Evolutionary conservation across 2,797 vertebrate genomes (phyloP).

Genomic region (Anguilla marmorata): DNA sequence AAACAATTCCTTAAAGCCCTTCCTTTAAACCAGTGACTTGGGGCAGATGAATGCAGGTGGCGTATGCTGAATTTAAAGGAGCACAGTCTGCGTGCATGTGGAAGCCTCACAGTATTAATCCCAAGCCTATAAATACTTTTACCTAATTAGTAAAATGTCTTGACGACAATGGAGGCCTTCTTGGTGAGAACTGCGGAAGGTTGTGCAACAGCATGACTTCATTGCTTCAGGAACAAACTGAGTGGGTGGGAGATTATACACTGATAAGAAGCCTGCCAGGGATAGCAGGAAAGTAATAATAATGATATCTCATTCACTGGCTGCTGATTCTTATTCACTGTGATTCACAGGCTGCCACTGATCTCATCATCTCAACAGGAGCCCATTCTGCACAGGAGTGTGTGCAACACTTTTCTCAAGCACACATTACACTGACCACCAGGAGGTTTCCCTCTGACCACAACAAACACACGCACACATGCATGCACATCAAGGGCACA

Average conservation of each 20-base stretch:
- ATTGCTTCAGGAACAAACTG: not conserved
- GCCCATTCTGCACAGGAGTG: constrained; percentile 9
- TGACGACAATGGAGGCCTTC: not conserved
- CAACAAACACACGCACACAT: not conserved
- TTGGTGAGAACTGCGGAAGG: not conserved
- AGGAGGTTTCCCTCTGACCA: no score
- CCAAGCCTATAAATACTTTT: not conserved
- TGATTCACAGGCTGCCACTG: not conserved
- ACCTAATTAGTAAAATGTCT: not conserved
- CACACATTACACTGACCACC: no score
- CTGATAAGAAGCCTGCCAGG: not conserved
- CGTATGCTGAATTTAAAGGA: not conserved
- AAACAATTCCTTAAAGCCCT: not conserved
- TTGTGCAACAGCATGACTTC: not conserved
- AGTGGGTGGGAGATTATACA: not conserved
- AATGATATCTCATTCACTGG: not conserved
- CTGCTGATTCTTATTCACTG: not conserved
- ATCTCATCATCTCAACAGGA: not conserved
- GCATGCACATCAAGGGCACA: not conserved
- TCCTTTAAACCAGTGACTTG: not conserved
- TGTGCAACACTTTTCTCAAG: not conserved
- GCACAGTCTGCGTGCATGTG: not conserved
- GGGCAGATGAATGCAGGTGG: not conserved
- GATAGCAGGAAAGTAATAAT: not conserved
- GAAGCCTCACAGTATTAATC: not conserved